These are phyloP conservation scores for Microhierax caerulescens DNA, from an alignment of 2,797 vertebrate genomes.

Conservation along the genomic window DNA sequence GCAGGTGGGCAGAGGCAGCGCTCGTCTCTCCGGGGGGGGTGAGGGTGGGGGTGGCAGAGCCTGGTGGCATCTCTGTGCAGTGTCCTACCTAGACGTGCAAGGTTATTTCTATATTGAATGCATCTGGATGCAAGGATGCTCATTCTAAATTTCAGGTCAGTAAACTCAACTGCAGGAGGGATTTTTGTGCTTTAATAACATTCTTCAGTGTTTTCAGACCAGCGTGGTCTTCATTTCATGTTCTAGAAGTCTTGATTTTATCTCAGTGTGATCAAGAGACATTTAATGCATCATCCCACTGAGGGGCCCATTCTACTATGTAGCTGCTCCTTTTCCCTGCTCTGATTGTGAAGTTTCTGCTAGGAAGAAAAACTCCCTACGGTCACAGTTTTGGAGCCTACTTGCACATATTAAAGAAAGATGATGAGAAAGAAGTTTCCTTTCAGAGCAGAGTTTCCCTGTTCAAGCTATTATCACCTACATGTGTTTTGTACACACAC, in stretches of 20 bases:
- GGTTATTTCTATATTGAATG: fast-evolving
- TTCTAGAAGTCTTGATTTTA: neutral
- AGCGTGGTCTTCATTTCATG: neutral
- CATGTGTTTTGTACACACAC: neutral
- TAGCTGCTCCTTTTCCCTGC: neutral
- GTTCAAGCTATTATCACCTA: neutral
- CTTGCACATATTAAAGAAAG: neutral
- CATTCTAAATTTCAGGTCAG: neutral
- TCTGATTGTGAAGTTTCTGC: neutral
- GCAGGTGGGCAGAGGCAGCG: fast-evolving
- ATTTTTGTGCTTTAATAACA: neutral
- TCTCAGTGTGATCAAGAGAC: neutral
- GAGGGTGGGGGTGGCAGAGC: neutral
- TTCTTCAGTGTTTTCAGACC: neutral
- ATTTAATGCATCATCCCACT: neutral
- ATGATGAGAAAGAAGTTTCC: neutral
- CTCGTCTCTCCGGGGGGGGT: too few species aligned
- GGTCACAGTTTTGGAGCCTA: neutral
- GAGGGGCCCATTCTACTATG: neutral
- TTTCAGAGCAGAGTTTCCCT: neutral
- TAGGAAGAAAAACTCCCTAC: neutral
- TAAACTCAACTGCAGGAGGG: neutral
- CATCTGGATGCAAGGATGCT: neutral
- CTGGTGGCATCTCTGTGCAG: neutral
- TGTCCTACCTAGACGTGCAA: neutral